Base-by-base conservation (phyloP, 2,113 vertebrate species). In the Phaethornis superciliosus region DNA sequence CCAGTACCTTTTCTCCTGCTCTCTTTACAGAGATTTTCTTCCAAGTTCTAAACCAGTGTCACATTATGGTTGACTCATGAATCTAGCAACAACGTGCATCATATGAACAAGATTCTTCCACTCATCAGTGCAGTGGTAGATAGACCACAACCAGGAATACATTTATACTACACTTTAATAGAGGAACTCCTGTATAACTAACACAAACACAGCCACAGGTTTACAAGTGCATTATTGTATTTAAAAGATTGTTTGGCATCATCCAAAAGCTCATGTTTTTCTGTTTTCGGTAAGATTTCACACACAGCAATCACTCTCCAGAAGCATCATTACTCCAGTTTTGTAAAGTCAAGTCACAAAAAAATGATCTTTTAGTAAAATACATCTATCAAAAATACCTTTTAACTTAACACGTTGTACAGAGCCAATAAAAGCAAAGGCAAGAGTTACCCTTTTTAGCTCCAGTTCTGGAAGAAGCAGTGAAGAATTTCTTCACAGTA, bases 401-500 rank as follows among this genome's bases (percentile, higher is more conserved):
- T 26, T 33, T 2, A 60, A 10, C 17, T 56, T 18, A 32, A 60
- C 3, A 10, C 1, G 2, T 27, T 42, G 33, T 1, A 42, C 32
- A 65, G 63, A 83, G 78, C n/a, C 30, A 22, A 13, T 74, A 62
- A 79, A 86, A 84, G 76, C 80, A 74, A 42, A 85, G 55, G 44
- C 28, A 72, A 35, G 69, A 78, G 86, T 92, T 98, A 99, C 99
- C 99, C 98, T 99, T 99, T 95, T 99, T 99, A 51, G 98, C 96
- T 82, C 98, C 97, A 17, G 98, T 97, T 80, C 99, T 98, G 35
- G 99, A 99, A 9, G 99, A 99, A 23, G 99, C 98, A 89, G 98
- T 99, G 97, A 99, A 99, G 97, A 99, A 99, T 85, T 99, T 99
- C 97, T 99, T 99, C 32, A 99, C 99, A 0, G 99, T 99, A 22